These are phyloP conservation scores for Antheraea pernyi DNA, from an alignment of 1,140 invertebrate genomes.

Conservation along the genomic window DNA sequence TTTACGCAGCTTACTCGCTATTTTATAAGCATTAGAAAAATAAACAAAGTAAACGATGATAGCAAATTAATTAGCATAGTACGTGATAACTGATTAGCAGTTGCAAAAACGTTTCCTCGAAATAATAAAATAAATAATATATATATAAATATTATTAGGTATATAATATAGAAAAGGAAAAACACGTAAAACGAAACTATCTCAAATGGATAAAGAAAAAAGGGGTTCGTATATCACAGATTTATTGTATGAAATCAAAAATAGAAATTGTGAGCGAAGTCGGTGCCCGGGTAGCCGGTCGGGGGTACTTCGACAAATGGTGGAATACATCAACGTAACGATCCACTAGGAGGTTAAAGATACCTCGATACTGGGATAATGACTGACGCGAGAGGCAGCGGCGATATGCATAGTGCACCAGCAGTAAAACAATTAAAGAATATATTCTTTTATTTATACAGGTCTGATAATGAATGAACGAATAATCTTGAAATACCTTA, in stretches of 20 bases:
- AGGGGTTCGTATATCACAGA: slow-evolving; percentile 7
- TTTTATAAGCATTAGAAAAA: too few species aligned
- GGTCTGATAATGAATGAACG: too few species aligned
- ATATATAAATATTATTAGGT: too few species aligned
- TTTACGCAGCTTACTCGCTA: too few species aligned
- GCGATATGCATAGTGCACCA: background rate
- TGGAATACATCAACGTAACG: slow-evolving; percentile 6
- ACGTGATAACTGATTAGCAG: too few species aligned
- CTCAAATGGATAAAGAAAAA: slow-evolving; percentile 2
- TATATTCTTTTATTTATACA: too few species aligned
- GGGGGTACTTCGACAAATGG: slow-evolving; percentile 4
- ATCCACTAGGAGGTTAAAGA: slow-evolving; percentile 2
- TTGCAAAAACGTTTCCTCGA: too few species aligned
- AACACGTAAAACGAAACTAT: slow-evolving; percentile 12
- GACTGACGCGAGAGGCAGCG: background rate
- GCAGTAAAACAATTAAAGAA: background rate
- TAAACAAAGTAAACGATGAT: too few species aligned
- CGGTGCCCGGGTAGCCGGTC: background rate
- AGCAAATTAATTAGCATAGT: too few species aligned
- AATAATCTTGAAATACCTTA: too few species aligned
- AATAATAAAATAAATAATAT: too few species aligned
- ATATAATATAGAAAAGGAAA: background rate
- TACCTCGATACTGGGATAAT: slow-evolving; percentile 4
- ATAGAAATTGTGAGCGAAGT: background rate
- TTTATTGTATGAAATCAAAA: slow-evolving; percentile 12